These are phyloP conservation scores for Melanotaenia trifasciata DNA, from an alignment of 2,797 vertebrate species.

Conservation along the genomic window DNA sequence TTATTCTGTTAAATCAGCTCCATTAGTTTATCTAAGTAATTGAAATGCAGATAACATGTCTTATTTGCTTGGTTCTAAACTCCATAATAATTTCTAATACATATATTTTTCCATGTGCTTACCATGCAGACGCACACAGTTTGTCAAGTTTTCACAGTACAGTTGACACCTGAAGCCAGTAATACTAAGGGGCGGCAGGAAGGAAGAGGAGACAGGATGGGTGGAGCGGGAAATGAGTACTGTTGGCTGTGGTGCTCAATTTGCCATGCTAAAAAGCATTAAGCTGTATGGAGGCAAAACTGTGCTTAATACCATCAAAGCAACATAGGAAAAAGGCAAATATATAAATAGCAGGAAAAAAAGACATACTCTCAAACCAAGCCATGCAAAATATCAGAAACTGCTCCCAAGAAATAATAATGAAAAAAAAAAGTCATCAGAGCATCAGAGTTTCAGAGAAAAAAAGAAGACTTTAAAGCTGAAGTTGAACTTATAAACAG, in stretches of 20 bases:
- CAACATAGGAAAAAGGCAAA: slow-evolving; percentile 76
- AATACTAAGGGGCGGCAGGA: slow-evolving; percentile 74
- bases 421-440: slow-evolving; percentile 56
- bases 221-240: slow-evolving; percentile 84
- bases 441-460: slow-evolving; percentile 44
- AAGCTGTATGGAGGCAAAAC: slow-evolving; percentile 82
- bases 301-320: slow-evolving; percentile 85
- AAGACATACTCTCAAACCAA: slow-evolving; percentile 73
- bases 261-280: slow-evolving; percentile 82
- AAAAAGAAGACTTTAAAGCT: slow-evolving; percentile 64
- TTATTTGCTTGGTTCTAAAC: slow-evolving; percentile 39
- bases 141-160: slow-evolving; percentile 89
- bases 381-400: slow-evolving; percentile 86
- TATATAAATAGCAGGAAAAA: slow-evolving; percentile 66
- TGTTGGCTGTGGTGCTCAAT: slow-evolving; percentile 79
- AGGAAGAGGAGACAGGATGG: slow-evolving; percentile 73
- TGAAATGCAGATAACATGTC: slow-evolving; percentile 39
- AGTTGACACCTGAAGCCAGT: slow-evolving; percentile 88
- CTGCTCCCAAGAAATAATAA: slow-evolving; percentile 73
- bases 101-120: slow-evolving; percentile 8
- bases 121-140: slow-evolving; percentile 28
- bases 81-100: slow-evolving; percentile 36
- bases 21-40: slow-evolving; percentile 32
- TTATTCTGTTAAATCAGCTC: slow-evolving; percentile 33
- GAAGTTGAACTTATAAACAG: slow-evolving; percentile 77